phyloP scores from a whole-genome alignment of 1,140 invertebrate species.

The Drosophila rufa region DNA sequence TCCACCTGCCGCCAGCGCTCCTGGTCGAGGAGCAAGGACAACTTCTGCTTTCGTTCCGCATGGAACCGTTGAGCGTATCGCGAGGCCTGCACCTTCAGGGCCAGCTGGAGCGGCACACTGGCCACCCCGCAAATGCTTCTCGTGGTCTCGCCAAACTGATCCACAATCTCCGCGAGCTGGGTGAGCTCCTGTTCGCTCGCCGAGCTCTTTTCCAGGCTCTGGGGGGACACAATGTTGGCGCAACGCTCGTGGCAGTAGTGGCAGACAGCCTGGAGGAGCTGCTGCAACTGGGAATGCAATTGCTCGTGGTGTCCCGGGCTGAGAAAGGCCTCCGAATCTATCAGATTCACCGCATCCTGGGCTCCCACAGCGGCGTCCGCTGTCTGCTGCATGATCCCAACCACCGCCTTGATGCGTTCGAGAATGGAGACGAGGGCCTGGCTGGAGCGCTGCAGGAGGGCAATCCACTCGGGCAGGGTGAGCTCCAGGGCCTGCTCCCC shows the following conservation, averaged over 20 bases:
- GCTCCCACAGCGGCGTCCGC: constrained; percentile 87
- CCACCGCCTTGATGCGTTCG: constrained; percentile 89
- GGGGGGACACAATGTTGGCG: constrained; percentile 92
- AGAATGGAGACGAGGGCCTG: constrained; percentile 88
- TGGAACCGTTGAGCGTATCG: constrained; percentile 97
- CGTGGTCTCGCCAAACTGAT: constrained; percentile 91
- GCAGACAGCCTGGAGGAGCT: constrained; percentile 92
- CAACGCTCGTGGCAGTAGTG: constrained; percentile 96
- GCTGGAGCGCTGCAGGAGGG: constrained; percentile 91
- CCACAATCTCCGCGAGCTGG: constrained; percentile 91
- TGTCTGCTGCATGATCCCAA: constrained; percentile 90
- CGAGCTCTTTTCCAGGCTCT: constrained; percentile 89
- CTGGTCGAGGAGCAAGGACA: constrained; percentile 93
- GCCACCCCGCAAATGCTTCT: constrained; percentile 91
- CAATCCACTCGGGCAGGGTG: constrained; percentile 92
- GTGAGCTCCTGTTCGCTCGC: constrained; percentile 91
- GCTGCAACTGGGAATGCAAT: constrained; percentile 90
- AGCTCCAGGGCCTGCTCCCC: constrained; percentile 89
- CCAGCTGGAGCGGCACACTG: constrained; percentile 92
- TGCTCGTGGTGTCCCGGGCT: constrained; percentile 89
- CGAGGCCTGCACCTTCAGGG: constrained; percentile 94
- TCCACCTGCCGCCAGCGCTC: constrained; percentile 98
- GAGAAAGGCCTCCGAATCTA: constrained; percentile 89
- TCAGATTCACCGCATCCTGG: constrained; percentile 86
- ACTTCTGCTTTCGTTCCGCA: constrained; percentile 93